Conservation (phyloP, 2,888 invertebrate species). For the Cheilosia vulpina region DNA sequence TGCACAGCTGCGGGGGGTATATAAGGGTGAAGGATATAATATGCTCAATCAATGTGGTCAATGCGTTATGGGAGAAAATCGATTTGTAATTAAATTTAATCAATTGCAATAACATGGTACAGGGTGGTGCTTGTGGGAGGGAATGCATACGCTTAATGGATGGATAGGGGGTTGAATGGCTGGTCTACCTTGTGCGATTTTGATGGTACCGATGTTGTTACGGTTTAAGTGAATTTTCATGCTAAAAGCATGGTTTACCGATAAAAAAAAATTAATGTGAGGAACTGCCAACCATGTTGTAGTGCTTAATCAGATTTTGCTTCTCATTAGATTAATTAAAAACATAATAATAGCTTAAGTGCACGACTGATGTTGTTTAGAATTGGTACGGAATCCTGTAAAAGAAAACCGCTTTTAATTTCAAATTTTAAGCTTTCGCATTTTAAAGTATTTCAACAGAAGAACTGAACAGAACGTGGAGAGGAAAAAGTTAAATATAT, state of each 20-base stretch:
- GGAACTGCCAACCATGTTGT: background rate
- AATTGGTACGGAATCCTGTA: too few species aligned
- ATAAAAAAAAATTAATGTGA: conserved; percentile 7
- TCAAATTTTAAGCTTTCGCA: too few species aligned
- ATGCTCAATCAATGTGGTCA: conserved; percentile 74
- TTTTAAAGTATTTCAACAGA: too few species aligned
- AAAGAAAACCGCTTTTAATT: too few species aligned
- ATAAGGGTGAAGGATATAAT: conserved; percentile 49
- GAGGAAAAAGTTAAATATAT: too few species aligned
- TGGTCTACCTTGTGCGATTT: conserved; percentile 5
- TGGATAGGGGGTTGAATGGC: background rate
- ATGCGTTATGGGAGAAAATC: conserved; percentile 73
- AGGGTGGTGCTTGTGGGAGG: background rate
- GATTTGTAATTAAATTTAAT: conserved; percentile 76
- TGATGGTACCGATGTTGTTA: conserved; percentile 17
- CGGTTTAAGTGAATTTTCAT: conserved; percentile 51
- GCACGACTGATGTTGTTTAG: background rate
- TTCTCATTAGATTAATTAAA: conserved; percentile 20
- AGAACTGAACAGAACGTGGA: too few species aligned
- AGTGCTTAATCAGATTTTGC: conserved; percentile 22
- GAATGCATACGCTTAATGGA: conserved; percentile 2
- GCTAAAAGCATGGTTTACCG: conserved; percentile 60
- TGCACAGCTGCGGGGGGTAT: conserved; percentile 14
- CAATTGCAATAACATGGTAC: conserved; percentile 65
- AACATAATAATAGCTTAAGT: background rate